Percentiles rank a stretch among this genome's conserved stretches.
phyloP scores from a whole-genome alignment of 1,140 invertebrate genomes.

The Drosophila truncata region DNA sequence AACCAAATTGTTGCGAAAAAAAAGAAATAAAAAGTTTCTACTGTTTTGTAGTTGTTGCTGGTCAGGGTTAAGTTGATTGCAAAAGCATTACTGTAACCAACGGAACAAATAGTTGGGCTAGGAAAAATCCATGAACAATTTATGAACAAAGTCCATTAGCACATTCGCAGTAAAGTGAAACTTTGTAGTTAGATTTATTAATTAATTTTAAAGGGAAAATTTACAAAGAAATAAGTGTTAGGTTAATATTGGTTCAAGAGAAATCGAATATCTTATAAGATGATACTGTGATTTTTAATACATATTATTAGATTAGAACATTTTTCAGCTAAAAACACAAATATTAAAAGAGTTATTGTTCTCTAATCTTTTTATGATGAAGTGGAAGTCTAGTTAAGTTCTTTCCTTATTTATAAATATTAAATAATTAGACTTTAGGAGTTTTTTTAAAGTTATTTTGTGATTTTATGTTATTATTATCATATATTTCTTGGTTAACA shows the following conservation, averaged over 20 bases:
- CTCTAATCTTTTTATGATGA: too few species aligned
- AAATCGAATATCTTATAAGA: too few species aligned
- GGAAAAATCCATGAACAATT: not conserved
- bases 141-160: constrained; percentile 15
- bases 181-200: not conserved
- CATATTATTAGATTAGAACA: too few species aligned
- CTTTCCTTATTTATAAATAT: too few species aligned
- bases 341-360: too few species aligned
- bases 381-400: too few species aligned
- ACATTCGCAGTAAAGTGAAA: constrained; percentile 13
- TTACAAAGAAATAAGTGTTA: not conserved
- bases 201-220: too few species aligned
- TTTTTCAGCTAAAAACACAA: too few species aligned
- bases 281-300: too few species aligned
- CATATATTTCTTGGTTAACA: not conserved
- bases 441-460: not conserved
- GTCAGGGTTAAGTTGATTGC: constrained; percentile 34
- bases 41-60: constrained; percentile 15
- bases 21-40: constrained; percentile 5
- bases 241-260: not conserved
- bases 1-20: constrained; percentile 32
- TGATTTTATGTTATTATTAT: not conserved
- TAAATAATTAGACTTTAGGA: too few species aligned
- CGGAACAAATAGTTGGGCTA: constrained; percentile 11
- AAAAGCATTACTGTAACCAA: constrained; percentile 6